Conservation (phyloP, 2,888 invertebrate genomes). For the Scaptomyza flava region DNA sequence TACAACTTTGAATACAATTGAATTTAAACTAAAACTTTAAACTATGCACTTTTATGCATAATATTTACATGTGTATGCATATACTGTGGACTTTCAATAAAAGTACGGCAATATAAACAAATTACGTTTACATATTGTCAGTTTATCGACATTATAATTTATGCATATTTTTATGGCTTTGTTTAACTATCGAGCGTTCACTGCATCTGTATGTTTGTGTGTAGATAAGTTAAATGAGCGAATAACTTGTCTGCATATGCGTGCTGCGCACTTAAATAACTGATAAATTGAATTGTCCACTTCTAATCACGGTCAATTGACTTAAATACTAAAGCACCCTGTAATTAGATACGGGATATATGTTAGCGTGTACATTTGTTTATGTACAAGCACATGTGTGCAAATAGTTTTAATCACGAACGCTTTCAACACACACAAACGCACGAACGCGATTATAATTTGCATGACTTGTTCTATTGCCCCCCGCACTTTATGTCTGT, state of each 20-base stretch:
- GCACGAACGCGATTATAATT: slow-evolving; percentile 27
- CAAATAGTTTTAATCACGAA: slow-evolving; percentile 48
- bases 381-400: slow-evolving; percentile 8
- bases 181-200: not conserved
- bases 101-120: no score
- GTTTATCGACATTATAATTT: no score
- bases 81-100: no score
- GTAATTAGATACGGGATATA: slow-evolving; percentile 21
- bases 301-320: slow-evolving; percentile 52
- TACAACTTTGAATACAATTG: no score
- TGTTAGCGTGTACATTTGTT: slow-evolving; percentile 16
- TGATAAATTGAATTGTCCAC: slow-evolving; percentile 38
- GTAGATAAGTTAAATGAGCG: no score
- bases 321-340: slow-evolving; percentile 30
- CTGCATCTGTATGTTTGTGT: not conserved
- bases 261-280: slow-evolving; percentile 26
- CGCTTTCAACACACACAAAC: slow-evolving; percentile 6
- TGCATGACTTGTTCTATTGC: slow-evolving; percentile 33
- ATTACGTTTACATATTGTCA: no score
- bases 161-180: no score
- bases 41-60: not conserved
- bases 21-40: slow-evolving; percentile 1
- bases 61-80: not conserved
- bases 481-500: slow-evolving; percentile 35
- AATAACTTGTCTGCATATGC: slow-evolving; percentile 23